A percentile compares a stretch with the other conserved stretches of the same genome.
Evolutionary conservation across 37 sponge, comb jelly and placozoan species (phyloP).

Genomic region (Ephydatia muelleri): DNA sequence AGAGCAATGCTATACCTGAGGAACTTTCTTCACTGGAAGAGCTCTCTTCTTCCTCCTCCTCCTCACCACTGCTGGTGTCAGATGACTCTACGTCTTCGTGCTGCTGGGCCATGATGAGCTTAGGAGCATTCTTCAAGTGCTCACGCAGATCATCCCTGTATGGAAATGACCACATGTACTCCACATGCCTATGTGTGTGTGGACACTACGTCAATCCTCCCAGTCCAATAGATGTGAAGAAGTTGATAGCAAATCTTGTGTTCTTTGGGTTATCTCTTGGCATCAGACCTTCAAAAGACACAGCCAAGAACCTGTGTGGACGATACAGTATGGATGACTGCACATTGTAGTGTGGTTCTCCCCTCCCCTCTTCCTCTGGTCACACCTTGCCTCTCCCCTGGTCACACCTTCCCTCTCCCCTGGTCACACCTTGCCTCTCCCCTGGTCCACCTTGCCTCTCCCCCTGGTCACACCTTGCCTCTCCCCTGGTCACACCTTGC

Average conservation of each 20-base stretch:
- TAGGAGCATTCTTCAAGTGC: constrained; percentile 91
- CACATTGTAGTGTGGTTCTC: too few relatives aligned
- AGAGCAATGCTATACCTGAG: not conserved
- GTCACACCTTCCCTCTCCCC: too few relatives aligned
- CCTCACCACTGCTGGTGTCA: constrained; percentile 5
- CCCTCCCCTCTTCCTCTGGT: too few relatives aligned
- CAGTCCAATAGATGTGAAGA: constrained; percentile 98
- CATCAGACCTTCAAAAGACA: constrained; percentile 90
- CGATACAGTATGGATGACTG: too few relatives aligned
- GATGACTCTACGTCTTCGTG: constrained; percentile 36
- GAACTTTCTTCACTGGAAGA: constrained; percentile 9
- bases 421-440: too few relatives aligned
- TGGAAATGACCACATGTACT: constrained; percentile 2
- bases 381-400: too few relatives aligned
- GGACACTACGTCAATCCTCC: constrained; percentile 93
- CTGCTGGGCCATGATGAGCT: constrained; percentile 80
- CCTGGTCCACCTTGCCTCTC: too few relatives aligned
- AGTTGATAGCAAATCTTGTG: constrained; percentile 97
- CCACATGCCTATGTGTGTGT: constrained; percentile 2
- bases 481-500: too few relatives aligned
- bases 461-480: too few relatives aligned
- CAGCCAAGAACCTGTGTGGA: constrained; percentile 64
- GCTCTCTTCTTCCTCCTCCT: not conserved
- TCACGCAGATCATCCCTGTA: constrained; percentile 89
- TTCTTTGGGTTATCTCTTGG: constrained; percentile 93